Evolutionary conservation across 1,140 invertebrate genomes (phyloP).

Genomic region (Pemphigus obesinymphae): DNA sequence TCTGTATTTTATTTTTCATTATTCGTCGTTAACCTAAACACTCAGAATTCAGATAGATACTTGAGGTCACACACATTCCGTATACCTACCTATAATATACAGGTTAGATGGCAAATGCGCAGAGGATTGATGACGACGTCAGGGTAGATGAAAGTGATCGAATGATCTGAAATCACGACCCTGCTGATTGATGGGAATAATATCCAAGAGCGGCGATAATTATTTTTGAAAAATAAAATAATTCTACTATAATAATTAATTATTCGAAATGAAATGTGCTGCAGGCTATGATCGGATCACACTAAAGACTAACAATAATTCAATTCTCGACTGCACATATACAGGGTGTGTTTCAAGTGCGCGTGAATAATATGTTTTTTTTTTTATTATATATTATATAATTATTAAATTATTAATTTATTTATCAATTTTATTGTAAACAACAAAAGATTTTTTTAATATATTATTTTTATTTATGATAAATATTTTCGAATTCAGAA

Average conservation of each 20-base stretch:
- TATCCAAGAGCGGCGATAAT: conserved; percentile 26
- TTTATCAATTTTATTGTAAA: too few relatives aligned
- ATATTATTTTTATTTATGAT: too few relatives aligned
- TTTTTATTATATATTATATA: too few relatives aligned
- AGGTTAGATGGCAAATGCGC: conserved; percentile 3
- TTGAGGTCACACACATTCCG: background rate
- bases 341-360: background rate
- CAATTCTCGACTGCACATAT: background rate
- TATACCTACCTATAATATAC: background rate
- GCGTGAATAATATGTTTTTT: background rate
- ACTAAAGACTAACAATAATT: conserved; percentile 32
- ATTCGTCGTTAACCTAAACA: background rate
- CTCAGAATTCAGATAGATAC: too few relatives aligned
- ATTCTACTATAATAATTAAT: conserved; percentile 27
- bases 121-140: conserved; percentile 22
- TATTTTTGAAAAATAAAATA: conserved; percentile 22
- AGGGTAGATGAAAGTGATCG: conserved; percentile 24
- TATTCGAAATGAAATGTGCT: conserved; percentile 4
- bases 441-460: too few relatives aligned
- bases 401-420: too few relatives aligned
- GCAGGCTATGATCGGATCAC: background rate
- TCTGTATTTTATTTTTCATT: background rate
- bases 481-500: too few relatives aligned
- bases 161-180: conserved; percentile 34
- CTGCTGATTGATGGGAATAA: conserved; percentile 32